Base-by-base conservation (phyloP, 1,140 invertebrate genomes). In the Polypedilum pembai region DNA sequence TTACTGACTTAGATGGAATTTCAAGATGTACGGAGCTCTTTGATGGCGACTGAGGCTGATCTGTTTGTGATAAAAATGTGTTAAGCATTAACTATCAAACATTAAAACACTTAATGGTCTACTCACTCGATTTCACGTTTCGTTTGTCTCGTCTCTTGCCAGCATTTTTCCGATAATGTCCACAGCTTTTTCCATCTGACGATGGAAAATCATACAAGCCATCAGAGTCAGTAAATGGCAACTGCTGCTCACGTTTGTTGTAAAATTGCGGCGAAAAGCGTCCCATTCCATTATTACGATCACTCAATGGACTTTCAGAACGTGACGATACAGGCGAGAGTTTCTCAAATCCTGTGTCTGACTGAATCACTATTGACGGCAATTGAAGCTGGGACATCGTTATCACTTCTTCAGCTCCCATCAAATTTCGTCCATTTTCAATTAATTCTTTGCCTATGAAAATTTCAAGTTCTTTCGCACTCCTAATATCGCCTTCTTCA, bases 151-250 rank as follows among this genome's bases (percentile, higher is more conserved):
- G 82, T 80, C 84, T 85, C 77, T 84, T 83, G 41, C 85, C 83
- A 10, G 82, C 83, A 8, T 83, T 81, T 76, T 87, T 87, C 78
- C 86, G 85, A 75, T 85, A 77, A 76, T 66, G 78, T 0, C 77
- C 76, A 24, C 76, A 78, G 0, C 83, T 79, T 79, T 84, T 86
- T 21, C 87, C 87, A 79, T 91, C 90, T 0, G 89, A 90, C 80
- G 89, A 91, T 7, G 89, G 88, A 80, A 89, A 90, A 80, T 92
- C 90, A 80, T 91, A 91, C 4, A 92, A 79, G 1, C 89, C 90
- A 80, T 91, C 91, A 0, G 90, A 91, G 80, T 91, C 90, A 2
- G 90, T 91, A 76, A 90, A 88, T 5, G 88, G 88, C 20, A 89
- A 78, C 74, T 87, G 83, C 75, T 85, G 83, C 76, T 84, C 85